These are phyloP conservation scores for Aleiodes testaceus DNA, from an alignment of 2,888 invertebrate species.

Conservation along the genomic window DNA sequence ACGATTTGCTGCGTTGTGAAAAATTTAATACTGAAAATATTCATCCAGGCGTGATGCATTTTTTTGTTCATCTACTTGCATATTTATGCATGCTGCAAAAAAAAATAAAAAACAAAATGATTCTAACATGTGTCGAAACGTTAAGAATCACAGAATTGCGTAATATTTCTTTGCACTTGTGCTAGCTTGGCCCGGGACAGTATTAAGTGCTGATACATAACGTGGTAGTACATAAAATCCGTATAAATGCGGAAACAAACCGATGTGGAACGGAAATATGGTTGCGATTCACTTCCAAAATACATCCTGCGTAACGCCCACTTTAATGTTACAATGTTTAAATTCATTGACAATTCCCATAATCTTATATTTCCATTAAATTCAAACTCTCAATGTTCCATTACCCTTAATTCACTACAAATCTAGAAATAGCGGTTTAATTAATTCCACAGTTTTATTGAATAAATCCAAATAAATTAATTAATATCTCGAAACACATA, in stretches of 20 bases:
- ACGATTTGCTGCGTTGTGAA: conserved; percentile 51
- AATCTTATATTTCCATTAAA: not conserved
- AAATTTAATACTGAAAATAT: conserved; percentile 68
- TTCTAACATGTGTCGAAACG: conserved; percentile 52
- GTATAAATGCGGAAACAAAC: conserved; percentile 21
- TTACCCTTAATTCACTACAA: too few relatives aligned
- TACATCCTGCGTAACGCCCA: conserved; percentile 24
- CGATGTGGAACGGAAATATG: conserved; percentile 22
- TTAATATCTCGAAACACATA: too few relatives aligned
- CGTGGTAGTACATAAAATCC: not conserved
- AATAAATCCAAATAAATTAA: too few relatives aligned
- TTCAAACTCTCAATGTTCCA: too few relatives aligned
- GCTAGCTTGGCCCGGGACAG: conserved; percentile 30
- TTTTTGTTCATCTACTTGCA: conserved; percentile 34
- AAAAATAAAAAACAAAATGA: too few relatives aligned
- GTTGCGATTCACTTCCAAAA: conserved; percentile 28
- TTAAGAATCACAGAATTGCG: conserved; percentile 67
- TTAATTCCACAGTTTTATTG: too few relatives aligned
- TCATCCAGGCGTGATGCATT: conserved; percentile 47
- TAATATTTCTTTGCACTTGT: conserved; percentile 55
- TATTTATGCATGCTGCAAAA: conserved; percentile 2
- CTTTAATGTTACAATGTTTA: conserved; percentile 2
- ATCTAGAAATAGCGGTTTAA: too few relatives aligned
- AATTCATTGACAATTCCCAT: not conserved
- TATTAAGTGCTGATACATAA: conserved; percentile 32